Evolutionary conservation across 2,888 invertebrate genomes (phyloP).

Genomic region (Heliconius ethilla): DNA sequence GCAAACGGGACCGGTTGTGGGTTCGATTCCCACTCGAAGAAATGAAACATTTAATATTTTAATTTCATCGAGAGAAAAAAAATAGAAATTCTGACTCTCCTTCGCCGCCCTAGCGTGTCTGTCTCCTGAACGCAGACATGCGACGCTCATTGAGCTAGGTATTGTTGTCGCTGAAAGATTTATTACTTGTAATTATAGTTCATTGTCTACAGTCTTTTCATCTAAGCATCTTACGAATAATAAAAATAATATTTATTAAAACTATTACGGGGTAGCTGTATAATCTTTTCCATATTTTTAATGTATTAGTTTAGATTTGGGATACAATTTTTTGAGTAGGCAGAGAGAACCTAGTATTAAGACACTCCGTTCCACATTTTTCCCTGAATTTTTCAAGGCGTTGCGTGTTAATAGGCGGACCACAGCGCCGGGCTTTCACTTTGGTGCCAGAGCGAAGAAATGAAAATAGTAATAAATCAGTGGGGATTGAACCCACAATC

Average conservation of each 20-base stretch:
- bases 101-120: constrained; percentile 43
- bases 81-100: neutral
- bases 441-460: too few species aligned
- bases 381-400: too few species aligned
- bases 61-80: neutral
- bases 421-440: too few species aligned
- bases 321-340: too few species aligned
- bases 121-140: constrained; percentile 64
- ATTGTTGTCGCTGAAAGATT: constrained; percentile 81
- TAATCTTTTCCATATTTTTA: constrained; percentile 43
- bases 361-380: too few species aligned
- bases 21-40: too few species aligned
- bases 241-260: constrained; percentile 43
- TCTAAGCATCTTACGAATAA: constrained; percentile 52
- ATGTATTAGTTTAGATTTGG: neutral
- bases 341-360: too few species aligned
- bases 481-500: too few species aligned
- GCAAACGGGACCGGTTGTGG: too few species aligned
- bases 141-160: constrained; percentile 75
- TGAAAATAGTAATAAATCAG: too few species aligned
- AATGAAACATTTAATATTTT: too few species aligned
- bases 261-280: constrained; percentile 69
- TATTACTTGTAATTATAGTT: constrained; percentile 82
- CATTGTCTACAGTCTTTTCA: constrained; percentile 69
- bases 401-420: too few species aligned